Evolutionary conservation across 2,113 vertebrate genomes (phyloP), one percentile per base, ranked within the genome.

Genomic region (Ammodramus savannarum): DNA sequence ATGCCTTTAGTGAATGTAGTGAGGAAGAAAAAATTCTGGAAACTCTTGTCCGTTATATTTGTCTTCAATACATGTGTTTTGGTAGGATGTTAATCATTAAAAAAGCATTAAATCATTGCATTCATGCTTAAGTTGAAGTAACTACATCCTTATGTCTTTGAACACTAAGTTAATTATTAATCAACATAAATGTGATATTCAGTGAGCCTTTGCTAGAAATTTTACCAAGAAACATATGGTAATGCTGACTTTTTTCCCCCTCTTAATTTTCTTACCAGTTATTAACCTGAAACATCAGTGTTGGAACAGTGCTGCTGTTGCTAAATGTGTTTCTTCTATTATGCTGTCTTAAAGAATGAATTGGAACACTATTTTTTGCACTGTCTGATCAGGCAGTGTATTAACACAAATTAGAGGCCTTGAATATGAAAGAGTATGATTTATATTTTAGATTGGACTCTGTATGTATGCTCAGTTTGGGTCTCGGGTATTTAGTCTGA

Each of bases 361-460:
- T 34, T 72, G 43, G 29, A 20, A 82, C 2, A 4, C 41, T 41
- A 0, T 41, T 71, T 84, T 57, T 69, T 23, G 26, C 27, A 39
- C 16, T 86, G 68, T 72, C 19, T 59, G 51, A 65, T 73, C 44
- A 62, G 34, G 61, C 59, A 91, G 34, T 32, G 6, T 74, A 90
- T 85, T 76, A 91, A 61, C 49, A 74, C 79, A 76, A 95, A 95
- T 79, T 58, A 73, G 65, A 74, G 81, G 21, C 89, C 90, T 95
- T 69, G 93, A 59, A 93, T 77, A 79, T 67, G 84, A 88, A 84
- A 77, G 23, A 82, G 57, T 51, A 22, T 39, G 84, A 44, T 83
- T 21, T 51, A 59, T 80, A 44, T 82, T 91, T 81, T 83, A 71
- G 57, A 97, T 82, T 95, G 52, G 49, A 61, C 72, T 68, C 6